Evolutionary conservation across 2,113 vertebrate species (phyloP).

Genomic region (Forbesichthys papilliferus): DNA sequence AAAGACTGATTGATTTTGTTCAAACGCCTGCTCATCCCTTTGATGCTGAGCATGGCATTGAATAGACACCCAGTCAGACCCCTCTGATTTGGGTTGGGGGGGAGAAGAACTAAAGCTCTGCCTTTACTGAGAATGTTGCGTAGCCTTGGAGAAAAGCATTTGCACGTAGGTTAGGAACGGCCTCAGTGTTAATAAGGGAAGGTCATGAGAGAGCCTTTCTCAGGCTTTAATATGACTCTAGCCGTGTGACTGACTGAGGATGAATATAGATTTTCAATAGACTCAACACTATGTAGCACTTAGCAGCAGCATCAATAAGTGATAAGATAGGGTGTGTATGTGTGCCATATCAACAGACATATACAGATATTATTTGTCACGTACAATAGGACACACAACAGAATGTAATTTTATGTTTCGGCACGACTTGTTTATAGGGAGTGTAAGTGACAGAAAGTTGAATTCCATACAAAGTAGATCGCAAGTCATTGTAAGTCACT

Average conservation of each 20-base stretch:
- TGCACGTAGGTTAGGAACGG: neutral
- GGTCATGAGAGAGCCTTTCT: constrained; percentile 9
- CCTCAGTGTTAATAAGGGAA: constrained; percentile 1
- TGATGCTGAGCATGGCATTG: constrained; percentile 63
- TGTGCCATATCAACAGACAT: too few species aligned
- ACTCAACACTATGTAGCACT: neutral
- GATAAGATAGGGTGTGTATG: too few species aligned
- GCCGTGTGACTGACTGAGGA: neutral
- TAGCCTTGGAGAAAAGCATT: constrained; percentile 23
- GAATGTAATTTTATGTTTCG: too few species aligned
- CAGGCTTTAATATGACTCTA: constrained; percentile 1
- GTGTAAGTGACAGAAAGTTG: neutral
- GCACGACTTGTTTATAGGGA: too few species aligned
- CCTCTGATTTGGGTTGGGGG: constrained; percentile 38
- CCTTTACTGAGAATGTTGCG: constrained; percentile 30
- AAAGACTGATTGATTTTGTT: constrained; percentile 62
- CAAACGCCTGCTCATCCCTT: constrained; percentile 55
- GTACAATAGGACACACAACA: too few species aligned
- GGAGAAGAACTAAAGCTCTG: constrained; percentile 51
- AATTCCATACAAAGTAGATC: neutral
- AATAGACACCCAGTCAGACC: constrained; percentile 43
- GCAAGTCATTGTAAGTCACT: neutral
- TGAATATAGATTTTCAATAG: neutral
- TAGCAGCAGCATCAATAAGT: neutral
- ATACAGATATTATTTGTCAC: too few species aligned